These are phyloP conservation scores for Mungos mungo DNA, from an alignment of 2,113 vertebrate genomes.

Conservation along the genomic window DNA sequence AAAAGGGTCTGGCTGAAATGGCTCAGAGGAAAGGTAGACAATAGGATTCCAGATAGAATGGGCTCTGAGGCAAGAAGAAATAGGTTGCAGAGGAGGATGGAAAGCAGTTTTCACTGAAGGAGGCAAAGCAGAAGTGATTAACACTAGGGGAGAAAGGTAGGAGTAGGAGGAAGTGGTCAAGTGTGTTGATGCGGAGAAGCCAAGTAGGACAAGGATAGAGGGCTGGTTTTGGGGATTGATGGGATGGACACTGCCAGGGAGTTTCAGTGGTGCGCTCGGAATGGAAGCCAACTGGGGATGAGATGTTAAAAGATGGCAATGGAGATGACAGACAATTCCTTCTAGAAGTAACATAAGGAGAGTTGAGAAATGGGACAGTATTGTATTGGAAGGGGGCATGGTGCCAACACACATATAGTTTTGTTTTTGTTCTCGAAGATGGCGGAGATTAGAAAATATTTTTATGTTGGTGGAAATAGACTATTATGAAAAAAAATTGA, in stretches of 20 bases:
- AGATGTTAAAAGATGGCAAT: neutral
- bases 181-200: too few relatives aligned
- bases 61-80: neutral
- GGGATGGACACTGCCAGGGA: neutral
- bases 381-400: neutral
- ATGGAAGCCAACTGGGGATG: neutral
- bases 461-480: neutral
- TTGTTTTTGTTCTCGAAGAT: neutral
- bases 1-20: neutral
- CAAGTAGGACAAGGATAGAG: too few relatives aligned
- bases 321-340: neutral
- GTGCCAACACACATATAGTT: neutral
- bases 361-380: neutral
- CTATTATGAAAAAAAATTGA: neutral
- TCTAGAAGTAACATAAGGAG: neutral
- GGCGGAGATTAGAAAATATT: neutral
- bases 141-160: rapidly evolving
- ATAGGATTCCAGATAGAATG: neutral
- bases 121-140: neutral
- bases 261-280: neutral
- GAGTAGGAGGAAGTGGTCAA: neutral
- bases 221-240: neutral
- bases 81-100: neutral
- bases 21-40: neutral
- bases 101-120: rapidly evolving